Evolutionary conservation across 2,888 invertebrate species (phyloP).

Genomic region (Thyatira batis): DNA sequence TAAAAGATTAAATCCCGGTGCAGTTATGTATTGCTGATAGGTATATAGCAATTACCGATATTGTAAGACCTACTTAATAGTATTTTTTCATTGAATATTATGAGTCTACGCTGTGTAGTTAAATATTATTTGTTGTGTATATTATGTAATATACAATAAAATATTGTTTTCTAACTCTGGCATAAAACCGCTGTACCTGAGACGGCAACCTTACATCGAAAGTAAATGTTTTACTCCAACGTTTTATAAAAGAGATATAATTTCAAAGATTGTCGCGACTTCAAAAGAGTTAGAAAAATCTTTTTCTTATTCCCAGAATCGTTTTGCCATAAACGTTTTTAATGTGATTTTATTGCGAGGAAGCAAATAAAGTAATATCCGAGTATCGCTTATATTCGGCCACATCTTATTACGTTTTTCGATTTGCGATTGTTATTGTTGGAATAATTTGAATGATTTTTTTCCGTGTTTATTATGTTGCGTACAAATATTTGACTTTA

Average conservation of each 20-base stretch:
- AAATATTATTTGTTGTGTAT: no score
- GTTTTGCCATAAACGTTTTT: constrained; percentile 38
- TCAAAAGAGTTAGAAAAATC: constrained; percentile 40
- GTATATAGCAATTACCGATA: no score
- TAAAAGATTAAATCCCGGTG: no score
- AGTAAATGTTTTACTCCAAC: constrained; percentile 48
- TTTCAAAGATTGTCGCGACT: constrained; percentile 49
- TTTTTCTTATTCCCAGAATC: constrained; percentile 41
- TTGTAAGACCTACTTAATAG: no score
- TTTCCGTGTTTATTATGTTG: not conserved
- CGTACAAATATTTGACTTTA: not conserved
- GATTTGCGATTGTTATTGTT: constrained; percentile 8
- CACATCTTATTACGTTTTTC: constrained; percentile 32
- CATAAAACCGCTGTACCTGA: not conserved
- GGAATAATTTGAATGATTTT: not conserved
- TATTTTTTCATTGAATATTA: no score
- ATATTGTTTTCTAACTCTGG: not conserved
- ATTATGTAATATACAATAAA: no score
- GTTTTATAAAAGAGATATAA: constrained; percentile 55
- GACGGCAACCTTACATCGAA: constrained; percentile 22
- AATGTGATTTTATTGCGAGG: constrained; percentile 39
- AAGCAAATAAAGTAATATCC: constrained; percentile 35
- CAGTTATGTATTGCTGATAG: no score
- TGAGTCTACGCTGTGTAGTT: no score
- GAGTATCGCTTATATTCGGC: constrained; percentile 15